Percentiles rank a stretch among this genome's conserved stretches.
These are phyloP conservation scores for Eumeta japonica DNA, from an alignment of 1,140 invertebrate species.

Conservation along the genomic window DNA sequence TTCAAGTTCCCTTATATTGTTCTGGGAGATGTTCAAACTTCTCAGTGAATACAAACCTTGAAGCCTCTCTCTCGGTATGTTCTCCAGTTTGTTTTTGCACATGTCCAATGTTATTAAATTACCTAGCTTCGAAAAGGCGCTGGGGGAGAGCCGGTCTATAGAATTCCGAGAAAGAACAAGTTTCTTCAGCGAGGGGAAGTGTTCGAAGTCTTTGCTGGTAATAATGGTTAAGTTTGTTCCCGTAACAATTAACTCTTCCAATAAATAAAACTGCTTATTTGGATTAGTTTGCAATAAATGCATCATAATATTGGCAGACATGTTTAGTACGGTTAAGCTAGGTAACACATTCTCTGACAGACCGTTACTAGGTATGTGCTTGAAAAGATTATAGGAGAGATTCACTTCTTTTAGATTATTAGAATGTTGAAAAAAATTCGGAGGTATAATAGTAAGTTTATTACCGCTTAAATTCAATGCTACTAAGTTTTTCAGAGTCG, in stretches of 20 bases:
- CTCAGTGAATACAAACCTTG: conserved; percentile 73
- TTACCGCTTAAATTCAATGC: conserved; percentile 76
- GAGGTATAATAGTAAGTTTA: conserved; percentile 70
- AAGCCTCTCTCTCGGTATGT: conserved; percentile 80
- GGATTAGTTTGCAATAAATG: conserved; percentile 63
- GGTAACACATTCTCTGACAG: conserved; percentile 74
- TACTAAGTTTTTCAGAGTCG: conserved; percentile 70
- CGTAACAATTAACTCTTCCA: conserved; percentile 79
- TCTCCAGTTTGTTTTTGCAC: conserved; percentile 79
- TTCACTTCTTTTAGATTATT: conserved; percentile 71
- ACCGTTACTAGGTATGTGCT: conserved; percentile 76
- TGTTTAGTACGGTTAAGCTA: conserved; percentile 71
- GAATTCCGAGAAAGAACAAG: conserved; percentile 73
- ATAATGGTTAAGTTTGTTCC: conserved; percentile 82
- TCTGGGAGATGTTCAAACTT: conserved; percentile 79
- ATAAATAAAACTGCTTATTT: conserved; percentile 64
- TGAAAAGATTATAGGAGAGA: conserved; percentile 77
- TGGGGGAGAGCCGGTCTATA: conserved; percentile 79
- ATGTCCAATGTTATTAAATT: conserved; percentile 79
- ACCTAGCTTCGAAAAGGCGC: conserved; percentile 75
- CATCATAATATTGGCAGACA: conserved; percentile 77
- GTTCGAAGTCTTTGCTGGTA: conserved; percentile 83
- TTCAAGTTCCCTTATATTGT: conserved; percentile 77
- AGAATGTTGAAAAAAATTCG: conserved; percentile 77
- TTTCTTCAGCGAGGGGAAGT: conserved; percentile 77